Base-by-base conservation (phyloP, 2,888 invertebrate species). In the Drosophila prolongata region DNA sequence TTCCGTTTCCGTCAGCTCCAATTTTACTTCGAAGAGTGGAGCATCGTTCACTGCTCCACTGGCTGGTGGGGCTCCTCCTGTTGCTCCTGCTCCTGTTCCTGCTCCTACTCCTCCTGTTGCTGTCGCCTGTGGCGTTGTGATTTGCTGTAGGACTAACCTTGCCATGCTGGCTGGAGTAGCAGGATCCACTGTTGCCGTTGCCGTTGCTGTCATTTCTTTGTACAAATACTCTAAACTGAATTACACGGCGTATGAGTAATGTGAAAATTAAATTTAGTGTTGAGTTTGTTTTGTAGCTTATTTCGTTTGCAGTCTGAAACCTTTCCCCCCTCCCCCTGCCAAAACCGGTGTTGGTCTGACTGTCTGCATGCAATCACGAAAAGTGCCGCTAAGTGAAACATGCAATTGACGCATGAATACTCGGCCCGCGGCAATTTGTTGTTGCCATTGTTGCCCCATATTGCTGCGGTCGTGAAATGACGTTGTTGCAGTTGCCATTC, bases 21-120 rank as follows among this genome's bases (percentile, higher is more conserved):
- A 94, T 68, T 94, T 93, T 11, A 98, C 94, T 93, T 97, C 96
- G 92, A 97, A 95, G 55, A 98, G 94, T 1, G 98, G 96, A 65
- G 78, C 67, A 87, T 77, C 79, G 78, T 71, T 79, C 24, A 24
- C 24, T 24, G 24, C 24, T 24, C 24, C 24, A 49, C 19, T 24
- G 62, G 75, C 56, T 64, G 70, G 47, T 16, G 49, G 11, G 8
- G 34, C 47, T 42, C 67, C 11, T 43, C 67, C 19, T 43, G 66
- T 13, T 54, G 62, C 35, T 55, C 59, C 16, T 16, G 75, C 44
- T 62, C 68, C 44, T 57, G 59, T 8, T 54, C 66, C 9, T 50
- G 68, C n/a, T 65, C 62, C 38, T 53, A 66, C 4, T 54, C 56
- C 27, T 55, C 56, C 44, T 65, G 74, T 59, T 55, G 67, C 54